These are phyloP conservation scores for Clarias gariepinus DNA, from an alignment of 2,113 vertebrate genomes.

Conservation along the genomic window DNA sequence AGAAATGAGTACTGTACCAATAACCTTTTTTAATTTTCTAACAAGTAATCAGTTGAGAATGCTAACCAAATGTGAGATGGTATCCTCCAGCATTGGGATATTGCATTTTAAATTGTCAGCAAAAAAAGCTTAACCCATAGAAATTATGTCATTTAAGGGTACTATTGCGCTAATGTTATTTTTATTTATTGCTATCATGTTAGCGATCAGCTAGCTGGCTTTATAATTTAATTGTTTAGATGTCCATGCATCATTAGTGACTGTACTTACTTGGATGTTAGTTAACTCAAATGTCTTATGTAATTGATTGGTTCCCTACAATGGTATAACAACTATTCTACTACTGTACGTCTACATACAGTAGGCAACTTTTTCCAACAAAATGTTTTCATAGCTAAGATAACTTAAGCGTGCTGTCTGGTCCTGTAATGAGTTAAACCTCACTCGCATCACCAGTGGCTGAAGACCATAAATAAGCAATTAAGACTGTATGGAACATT, in stretches of 20 bases:
- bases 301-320: not conserved
- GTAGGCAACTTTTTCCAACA: too few species aligned
- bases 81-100: not conserved
- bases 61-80: not conserved
- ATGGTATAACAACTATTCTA: not conserved
- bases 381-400: too few species aligned
- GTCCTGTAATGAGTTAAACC: conserved; percentile 6
- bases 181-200: not conserved
- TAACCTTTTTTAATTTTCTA: not conserved
- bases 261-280: not conserved
- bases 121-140: not conserved
- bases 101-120: not conserved
- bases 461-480: conserved; percentile 27
- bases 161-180: not conserved
- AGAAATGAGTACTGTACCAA: not conserved
- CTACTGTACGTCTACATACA: too few species aligned
- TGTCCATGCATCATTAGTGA: not conserved
- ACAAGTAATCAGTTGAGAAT: not conserved
- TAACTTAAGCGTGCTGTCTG: not conserved
- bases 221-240: not conserved
- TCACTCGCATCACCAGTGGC: not conserved
- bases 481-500: conserved; percentile 43
- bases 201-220: not conserved
- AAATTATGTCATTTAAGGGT: not conserved
- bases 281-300: not conserved